Conservation (phyloP, 2,888 invertebrate genomes). For the Pandemis heparana region DNA sequence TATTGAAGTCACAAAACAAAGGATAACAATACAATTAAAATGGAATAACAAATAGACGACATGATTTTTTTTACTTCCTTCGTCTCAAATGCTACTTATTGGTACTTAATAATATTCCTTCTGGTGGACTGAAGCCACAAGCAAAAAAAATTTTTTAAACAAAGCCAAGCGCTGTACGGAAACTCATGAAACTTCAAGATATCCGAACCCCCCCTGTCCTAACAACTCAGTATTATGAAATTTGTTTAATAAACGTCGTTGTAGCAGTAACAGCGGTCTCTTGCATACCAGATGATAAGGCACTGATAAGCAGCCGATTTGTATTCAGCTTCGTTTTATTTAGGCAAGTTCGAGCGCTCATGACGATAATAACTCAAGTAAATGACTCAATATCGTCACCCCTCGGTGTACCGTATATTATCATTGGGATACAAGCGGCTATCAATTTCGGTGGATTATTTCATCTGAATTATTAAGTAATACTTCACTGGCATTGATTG, state of each 20-base stretch:
- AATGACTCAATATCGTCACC: slow-evolving; percentile 49
- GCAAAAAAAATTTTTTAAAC: too few relatives aligned
- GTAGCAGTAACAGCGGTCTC: slow-evolving; percentile 4
- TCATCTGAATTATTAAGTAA: background rate
- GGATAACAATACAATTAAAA: too few relatives aligned
- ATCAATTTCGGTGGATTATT: slow-evolving; percentile 11
- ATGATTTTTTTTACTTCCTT: too few relatives aligned
- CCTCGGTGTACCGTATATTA: slow-evolving; percentile 5
- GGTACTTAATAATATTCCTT: too few relatives aligned
- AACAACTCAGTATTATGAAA: slow-evolving; percentile 2
- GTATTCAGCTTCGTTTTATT: slow-evolving; percentile 66
- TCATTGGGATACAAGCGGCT: background rate
- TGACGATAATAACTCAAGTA: slow-evolving; percentile 60
- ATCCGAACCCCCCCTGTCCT: background rate
- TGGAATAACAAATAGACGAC: too few relatives aligned
- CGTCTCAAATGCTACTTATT: too few relatives aligned
- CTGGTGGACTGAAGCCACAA: too few relatives aligned
- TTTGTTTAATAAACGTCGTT: slow-evolving; percentile 17
- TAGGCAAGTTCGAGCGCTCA: slow-evolving; percentile 54
- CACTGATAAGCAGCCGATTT: slow-evolving; percentile 60
- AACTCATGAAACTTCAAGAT: background rate
- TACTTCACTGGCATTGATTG: slow-evolving; percentile 6
- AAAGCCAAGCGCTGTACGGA: background rate
- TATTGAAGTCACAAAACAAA: too few relatives aligned
- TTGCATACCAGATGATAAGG: slow-evolving; percentile 44